phyloP scores from a whole-genome alignment of 1,140 invertebrate genomes.

The Sitodiplosis mosellana region DNA sequence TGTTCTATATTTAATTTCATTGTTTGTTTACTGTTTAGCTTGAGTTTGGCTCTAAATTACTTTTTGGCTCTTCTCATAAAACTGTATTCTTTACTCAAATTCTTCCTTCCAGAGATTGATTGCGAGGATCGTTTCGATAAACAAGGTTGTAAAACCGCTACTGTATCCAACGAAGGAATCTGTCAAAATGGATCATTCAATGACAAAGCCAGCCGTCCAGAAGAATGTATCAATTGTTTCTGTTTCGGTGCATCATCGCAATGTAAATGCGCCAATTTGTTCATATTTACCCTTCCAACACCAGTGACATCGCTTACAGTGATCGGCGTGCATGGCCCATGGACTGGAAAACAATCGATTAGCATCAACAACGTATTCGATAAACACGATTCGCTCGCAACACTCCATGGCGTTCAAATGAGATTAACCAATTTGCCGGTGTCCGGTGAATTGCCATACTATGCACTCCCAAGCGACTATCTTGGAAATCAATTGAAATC shows the following conservation, averaged over 20 bases:
- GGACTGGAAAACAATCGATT: constrained; percentile 23
- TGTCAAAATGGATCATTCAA: constrained; percentile 75
- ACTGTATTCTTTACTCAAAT: too few relatives aligned
- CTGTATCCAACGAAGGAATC: constrained; percentile 39
- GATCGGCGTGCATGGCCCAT: constrained; percentile 32
- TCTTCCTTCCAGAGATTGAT: constrained; percentile 82
- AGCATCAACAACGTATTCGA: constrained; percentile 27
- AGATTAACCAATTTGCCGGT: constrained; percentile 18
- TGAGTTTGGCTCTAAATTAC: too few relatives aligned
- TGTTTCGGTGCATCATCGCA: constrained; percentile 72
- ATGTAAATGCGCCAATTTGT: constrained; percentile 72
- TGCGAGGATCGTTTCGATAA: constrained; percentile 83
- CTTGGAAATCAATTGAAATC: constrained; percentile 66
- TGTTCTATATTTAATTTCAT: too few relatives aligned
- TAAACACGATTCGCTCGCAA: constrained; percentile 26
- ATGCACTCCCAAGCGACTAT: constrained; percentile 55
- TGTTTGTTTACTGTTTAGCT: too few relatives aligned
- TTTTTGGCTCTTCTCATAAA: too few relatives aligned
- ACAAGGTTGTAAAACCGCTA: constrained; percentile 36
- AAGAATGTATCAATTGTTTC: constrained; percentile 84
- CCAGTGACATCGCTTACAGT: constrained; percentile 38
- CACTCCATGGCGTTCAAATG: constrained; percentile 31
- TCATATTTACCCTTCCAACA: constrained; percentile 41
- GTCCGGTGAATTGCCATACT: constrained; percentile 33
- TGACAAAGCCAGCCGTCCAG: constrained; percentile 25